These are phyloP conservation scores for Corvus moneduloides DNA, from an alignment of 2,113 vertebrate species.

Conservation along the genomic window DNA sequence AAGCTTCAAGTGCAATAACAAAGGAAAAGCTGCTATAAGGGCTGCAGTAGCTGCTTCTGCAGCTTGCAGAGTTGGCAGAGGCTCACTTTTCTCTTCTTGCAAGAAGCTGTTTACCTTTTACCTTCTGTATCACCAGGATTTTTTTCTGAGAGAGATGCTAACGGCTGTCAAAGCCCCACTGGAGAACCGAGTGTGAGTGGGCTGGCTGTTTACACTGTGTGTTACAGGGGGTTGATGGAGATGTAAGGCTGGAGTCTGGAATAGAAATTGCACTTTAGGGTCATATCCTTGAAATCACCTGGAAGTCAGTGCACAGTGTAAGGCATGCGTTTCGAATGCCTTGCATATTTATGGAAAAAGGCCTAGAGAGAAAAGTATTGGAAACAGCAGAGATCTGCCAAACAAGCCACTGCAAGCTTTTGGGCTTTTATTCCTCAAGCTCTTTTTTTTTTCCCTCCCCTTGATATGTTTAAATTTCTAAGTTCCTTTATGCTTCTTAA, in stretches of 20 bases:
- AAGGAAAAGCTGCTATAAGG: not conserved
- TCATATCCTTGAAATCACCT: not conserved
- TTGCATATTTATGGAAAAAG: not conserved
- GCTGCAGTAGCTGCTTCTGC: not conserved
- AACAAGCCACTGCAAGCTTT: not conserved
- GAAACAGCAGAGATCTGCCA: not conserved
- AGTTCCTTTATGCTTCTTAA: not conserved
- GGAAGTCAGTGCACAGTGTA: not conserved
- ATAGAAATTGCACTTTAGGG: not conserved
- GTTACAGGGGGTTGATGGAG: accelerated
- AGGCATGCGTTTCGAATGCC: not conserved
- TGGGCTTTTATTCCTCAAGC: not conserved
- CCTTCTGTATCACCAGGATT: not conserved
- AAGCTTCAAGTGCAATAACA: not conserved
- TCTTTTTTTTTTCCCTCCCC: not conserved
- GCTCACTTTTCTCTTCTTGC: not conserved
- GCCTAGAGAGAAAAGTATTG: not conserved
- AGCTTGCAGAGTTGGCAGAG: not conserved
- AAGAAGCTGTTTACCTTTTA: not conserved
- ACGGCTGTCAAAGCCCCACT: not conserved
- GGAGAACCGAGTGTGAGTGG: accelerated
- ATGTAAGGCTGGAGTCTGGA: not conserved
- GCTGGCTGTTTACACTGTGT: accelerated
- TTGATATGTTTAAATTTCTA: not conserved
- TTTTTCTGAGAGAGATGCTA: not conserved